Base-by-base conservation (phyloP, 2,888 invertebrate species). In the Miltochrista miniata region DNA sequence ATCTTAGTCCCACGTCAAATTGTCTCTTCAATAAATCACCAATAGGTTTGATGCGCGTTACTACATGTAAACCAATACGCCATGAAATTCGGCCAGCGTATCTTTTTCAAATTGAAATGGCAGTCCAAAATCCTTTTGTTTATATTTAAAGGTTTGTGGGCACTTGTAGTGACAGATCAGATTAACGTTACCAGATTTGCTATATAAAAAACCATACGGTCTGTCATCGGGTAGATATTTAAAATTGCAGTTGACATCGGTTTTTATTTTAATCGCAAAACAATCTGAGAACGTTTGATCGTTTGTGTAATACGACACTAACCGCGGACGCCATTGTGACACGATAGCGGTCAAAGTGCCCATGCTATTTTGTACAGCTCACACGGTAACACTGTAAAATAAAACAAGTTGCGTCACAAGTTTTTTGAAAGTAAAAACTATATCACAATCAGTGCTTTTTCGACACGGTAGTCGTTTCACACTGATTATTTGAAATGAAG, bases 251-350 rank as follows among this genome's bases (percentile, higher is more conserved):
- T 74, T 81, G 83, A 83, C 84, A 87, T 84, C 78, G 77, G 76
- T 83, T 87, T 88, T 86, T 82, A 85, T 83, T 83, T 79, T 79
- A 80, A 81, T 75, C 78, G 76, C 72, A 85, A 85, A 87, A 83
- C 83, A 85, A 81, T 83, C 79, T 76, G 72, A 78, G 73, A 74
- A 72, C 65, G 68, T 68, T 72, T 75, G 75, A 83, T 85, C 85
- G 87, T 89, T 88, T 87, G 81, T 85, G 91, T 85, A 90, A 90
- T 66, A 68, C 59, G 87, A 90, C 68, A 85, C 83, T 76, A 74
- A 74, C 81, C 83, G 79, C 79, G 77, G 72, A 68, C 76, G 75
- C 72, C 74, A 77, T 68, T 63, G 69, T 69, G 68, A 73, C 72
- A 73, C 74, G 70, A 70, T 67, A 72, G 70, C 79, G 78, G 79